Evolutionary conservation across 2,113 vertebrate species (phyloP).

Genomic region (Mormoops blainvillei): DNA sequence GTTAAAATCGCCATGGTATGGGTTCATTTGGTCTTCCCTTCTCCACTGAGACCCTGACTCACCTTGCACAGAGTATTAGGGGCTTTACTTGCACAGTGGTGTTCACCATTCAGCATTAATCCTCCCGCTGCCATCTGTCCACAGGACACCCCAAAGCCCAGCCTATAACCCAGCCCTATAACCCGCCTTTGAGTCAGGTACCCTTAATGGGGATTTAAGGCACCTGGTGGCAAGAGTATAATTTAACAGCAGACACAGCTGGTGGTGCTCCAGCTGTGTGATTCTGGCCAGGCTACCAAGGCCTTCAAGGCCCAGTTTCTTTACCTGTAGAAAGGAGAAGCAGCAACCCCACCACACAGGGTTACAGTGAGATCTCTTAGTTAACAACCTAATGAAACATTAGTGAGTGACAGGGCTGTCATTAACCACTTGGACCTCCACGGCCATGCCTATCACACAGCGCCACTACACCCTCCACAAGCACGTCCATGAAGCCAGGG

Average conservation of each 20-base stretch:
- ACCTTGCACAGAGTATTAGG: background rate
- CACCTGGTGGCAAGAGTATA: background rate
- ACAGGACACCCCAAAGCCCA: background rate
- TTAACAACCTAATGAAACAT: background rate
- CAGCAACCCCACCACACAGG: background rate
- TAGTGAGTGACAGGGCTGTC: fast-evolving
- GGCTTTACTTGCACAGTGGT: fast-evolving
- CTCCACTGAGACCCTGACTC: background rate
- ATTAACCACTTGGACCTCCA: background rate
- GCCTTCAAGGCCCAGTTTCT: background rate
- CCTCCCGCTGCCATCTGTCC: background rate
- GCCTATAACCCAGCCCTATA: background rate
- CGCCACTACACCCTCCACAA: fast-evolving
- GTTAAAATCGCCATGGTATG: background rate
- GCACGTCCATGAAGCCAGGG: background rate
- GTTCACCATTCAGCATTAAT: background rate
- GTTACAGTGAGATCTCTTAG: background rate
- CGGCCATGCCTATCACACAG: background rate
- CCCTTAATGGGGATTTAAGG: background rate
- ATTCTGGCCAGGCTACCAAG: background rate
- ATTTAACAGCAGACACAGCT: background rate
- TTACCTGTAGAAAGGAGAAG: background rate
- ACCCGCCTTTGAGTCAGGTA: background rate
- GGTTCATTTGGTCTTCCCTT: background rate
- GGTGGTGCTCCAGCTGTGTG: background rate